Evolutionary conservation across 1,140 invertebrate genomes (phyloP).

Genomic region (Oncopodura yosiiana): DNA sequence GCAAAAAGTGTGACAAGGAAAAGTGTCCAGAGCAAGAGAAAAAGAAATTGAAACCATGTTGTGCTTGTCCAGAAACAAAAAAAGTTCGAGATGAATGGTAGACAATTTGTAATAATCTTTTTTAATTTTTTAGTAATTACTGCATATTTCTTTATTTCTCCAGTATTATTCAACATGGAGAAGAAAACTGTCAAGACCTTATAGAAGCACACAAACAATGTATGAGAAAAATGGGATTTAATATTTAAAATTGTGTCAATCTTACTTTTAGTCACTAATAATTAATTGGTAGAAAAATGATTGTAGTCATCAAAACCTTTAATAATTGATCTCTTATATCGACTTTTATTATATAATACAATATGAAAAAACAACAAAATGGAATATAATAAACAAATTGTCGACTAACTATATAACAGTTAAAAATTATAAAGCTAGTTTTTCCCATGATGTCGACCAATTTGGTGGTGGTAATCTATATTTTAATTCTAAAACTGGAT

Average conservation of each 20-base stretch:
- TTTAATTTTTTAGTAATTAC: constrained; percentile 23
- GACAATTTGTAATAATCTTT: constrained; percentile 37
- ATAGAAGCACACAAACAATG: constrained; percentile 96
- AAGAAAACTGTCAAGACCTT: constrained; percentile 76
- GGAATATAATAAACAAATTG: too few species aligned
- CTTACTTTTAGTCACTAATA: background rate
- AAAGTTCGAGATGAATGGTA: constrained; percentile 81
- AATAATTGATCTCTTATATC: too few species aligned
- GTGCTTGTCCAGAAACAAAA: constrained; percentile 96
- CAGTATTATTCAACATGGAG: constrained; percentile 86
- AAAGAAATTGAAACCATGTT: constrained; percentile 67
- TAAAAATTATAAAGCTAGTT: too few species aligned
- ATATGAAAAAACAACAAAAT: too few species aligned
- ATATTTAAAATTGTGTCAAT: constrained; percentile 55
- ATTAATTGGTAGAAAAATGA: too few species aligned
- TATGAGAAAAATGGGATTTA: constrained; percentile 91
- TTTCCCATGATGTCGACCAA: background rate
- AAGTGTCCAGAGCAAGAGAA: constrained; percentile 13
- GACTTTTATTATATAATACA: too few species aligned
- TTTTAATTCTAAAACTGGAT: constrained; percentile 1
- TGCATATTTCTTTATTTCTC: constrained; percentile 39
- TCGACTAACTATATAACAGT: too few species aligned
- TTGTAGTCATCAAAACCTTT: too few species aligned
- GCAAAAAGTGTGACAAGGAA: too few species aligned
- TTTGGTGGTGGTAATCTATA: background rate